Evolutionary conservation across 2,113 vertebrate species (phyloP).

Genomic region (Tachysurus fulvidraco): DNA sequence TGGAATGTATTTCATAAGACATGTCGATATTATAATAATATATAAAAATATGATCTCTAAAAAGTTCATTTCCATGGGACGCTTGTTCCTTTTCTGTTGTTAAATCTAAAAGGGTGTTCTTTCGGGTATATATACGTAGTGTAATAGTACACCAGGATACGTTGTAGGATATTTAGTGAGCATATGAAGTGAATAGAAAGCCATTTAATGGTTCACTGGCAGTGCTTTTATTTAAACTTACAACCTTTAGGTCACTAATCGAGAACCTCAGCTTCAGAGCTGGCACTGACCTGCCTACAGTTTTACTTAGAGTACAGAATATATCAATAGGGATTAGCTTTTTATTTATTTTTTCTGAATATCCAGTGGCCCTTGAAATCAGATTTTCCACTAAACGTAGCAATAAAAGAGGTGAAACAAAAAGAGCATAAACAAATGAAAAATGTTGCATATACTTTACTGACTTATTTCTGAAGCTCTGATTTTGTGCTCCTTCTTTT

Average conservation of each 20-base stretch:
- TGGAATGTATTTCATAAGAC: not conserved
- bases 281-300: not conserved
- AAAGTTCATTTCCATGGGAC: not conserved
- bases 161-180: not conserved
- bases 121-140: not conserved
- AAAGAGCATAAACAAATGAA: not conserved
- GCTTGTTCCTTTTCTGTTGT: not conserved
- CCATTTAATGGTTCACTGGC: not conserved
- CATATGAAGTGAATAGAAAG: not conserved
- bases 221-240: not conserved
- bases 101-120: not conserved
- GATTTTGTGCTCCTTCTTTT: not conserved
- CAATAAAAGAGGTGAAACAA: not conserved
- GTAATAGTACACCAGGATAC: not conserved
- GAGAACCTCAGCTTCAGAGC: not conserved
- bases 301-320: not conserved
- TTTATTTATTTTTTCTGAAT: not conserved
- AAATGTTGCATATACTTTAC: not conserved
- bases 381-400: not conserved
- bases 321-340: not conserved
- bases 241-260: not conserved
- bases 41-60: not conserved
- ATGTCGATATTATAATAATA: not conserved
- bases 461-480: not conserved
- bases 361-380: conserved; percentile 9